A percentile compares a stretch with the other conserved stretches of the same genome.
Evolutionary conservation across 2,797 vertebrate species (phyloP).

Genomic region (Enteromius anoplus): DNA sequence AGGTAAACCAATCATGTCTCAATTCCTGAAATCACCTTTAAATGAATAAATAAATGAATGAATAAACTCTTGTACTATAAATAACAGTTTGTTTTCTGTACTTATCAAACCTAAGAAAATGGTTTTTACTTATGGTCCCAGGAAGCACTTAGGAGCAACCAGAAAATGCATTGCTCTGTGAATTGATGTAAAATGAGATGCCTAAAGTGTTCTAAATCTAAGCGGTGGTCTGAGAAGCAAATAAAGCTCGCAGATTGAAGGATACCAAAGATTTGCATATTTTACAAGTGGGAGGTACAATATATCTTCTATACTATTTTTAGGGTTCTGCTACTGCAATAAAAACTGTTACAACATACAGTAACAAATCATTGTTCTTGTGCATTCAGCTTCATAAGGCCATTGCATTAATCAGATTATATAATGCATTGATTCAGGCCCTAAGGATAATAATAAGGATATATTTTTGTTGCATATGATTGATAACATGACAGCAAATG

Average conservation of each 20-base stretch:
- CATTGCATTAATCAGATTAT: not conserved
- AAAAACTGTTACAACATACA: not conserved
- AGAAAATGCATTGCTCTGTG: conserved; percentile 6
- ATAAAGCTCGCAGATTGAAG: not conserved
- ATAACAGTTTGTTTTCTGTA: not conserved
- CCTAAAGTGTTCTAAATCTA: conserved; percentile 1
- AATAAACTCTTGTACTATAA: not conserved
- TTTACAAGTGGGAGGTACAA: not conserved
- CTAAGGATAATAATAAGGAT: no score
- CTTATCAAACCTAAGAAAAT: conserved; percentile 14
- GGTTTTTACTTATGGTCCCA: not conserved
- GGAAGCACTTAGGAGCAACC: not conserved
- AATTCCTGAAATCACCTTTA: not conserved
- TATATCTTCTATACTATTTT: not conserved
- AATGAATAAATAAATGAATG: not conserved
- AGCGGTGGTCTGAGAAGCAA: not conserved
- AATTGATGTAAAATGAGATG: not conserved
- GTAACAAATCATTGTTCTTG: not conserved
- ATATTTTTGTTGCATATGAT: not conserved
- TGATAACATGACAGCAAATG: not conserved
- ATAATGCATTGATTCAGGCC: not conserved
- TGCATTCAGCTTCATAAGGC: conserved; percentile 17
- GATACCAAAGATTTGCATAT: conserved; percentile 19
- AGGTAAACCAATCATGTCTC: not conserved
- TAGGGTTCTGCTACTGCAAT: not conserved